Conservation (phyloP, 2,797 vertebrate species). For the Hydrocynus forskahlii region DNA sequence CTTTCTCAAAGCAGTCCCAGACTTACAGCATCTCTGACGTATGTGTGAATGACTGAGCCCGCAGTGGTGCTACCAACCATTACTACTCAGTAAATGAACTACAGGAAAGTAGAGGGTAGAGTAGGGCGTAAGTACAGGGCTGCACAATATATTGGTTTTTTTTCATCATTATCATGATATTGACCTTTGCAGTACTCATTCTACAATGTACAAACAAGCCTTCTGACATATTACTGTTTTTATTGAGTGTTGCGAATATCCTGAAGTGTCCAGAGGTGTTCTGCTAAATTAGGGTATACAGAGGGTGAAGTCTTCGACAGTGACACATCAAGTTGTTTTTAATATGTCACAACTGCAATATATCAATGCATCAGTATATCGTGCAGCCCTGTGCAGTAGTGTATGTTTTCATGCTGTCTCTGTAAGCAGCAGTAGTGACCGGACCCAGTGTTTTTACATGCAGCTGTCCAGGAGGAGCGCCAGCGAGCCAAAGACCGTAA, state of each 20-base stretch:
- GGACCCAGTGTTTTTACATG: conserved; percentile 82
- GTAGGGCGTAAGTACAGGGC: neutral
- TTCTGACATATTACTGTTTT: no score
- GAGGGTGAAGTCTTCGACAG: neutral
- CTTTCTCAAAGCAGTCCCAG: neutral
- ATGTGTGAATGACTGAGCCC: neutral
- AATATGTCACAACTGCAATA: neutral
- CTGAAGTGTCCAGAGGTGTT: no score
- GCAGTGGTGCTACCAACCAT: neutral
- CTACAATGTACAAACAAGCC: neutral
- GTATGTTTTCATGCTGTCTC: conserved; percentile 8
- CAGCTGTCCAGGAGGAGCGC: conserved; percentile 98
- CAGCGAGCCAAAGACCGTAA: conserved; percentile 94
- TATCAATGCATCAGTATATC: neutral
- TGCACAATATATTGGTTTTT: neutral
- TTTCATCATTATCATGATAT: neutral
- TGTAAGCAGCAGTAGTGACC: conserved; percentile 80
- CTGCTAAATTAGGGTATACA: no score
- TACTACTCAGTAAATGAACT: neutral
- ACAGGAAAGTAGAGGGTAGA: neutral
- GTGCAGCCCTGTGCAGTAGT: neutral
- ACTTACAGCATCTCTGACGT: neutral
- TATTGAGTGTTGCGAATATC: no score
- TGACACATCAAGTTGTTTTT: neutral
- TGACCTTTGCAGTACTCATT: neutral